Evolutionary conservation across 53 echinoderm and acorn worm genomes (phyloP).

Genomic region (Patiria pectinifera): DNA sequence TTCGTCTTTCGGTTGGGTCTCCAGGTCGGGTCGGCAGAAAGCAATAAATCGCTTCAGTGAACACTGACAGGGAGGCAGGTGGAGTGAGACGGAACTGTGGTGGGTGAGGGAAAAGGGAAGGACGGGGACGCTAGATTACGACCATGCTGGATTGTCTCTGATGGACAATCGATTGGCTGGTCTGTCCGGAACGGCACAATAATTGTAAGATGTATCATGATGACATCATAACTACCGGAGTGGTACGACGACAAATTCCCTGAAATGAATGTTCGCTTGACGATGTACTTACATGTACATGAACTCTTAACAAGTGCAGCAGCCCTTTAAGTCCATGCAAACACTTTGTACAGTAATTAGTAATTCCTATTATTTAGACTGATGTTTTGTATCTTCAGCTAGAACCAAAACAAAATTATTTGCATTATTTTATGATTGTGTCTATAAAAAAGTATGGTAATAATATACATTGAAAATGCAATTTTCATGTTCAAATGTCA

Average conservation of each 20-base stretch:
- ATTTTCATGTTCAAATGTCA: not conserved
- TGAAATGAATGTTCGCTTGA: not conserved
- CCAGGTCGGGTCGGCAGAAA: not conserved
- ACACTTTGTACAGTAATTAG: too few relatives aligned
- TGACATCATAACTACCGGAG: not conserved
- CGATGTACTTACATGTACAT: not conserved
- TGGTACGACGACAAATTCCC: not conserved
- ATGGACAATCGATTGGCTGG: too few relatives aligned
- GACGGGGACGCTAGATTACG: too few relatives aligned
- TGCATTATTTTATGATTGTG: too few relatives aligned
- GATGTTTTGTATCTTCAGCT: too few relatives aligned
- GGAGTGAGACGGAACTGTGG: not conserved
- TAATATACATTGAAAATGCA: too few relatives aligned
- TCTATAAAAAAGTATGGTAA: too few relatives aligned
- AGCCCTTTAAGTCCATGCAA: too few relatives aligned
- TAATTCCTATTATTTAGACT: too few relatives aligned
- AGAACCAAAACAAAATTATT: too few relatives aligned
- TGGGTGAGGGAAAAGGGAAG: not conserved
- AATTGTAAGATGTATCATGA: not conserved
- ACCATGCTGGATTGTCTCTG: not conserved
- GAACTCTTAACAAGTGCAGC: not conserved
- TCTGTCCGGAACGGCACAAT: not conserved
- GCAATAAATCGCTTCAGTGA: slow-evolving; percentile 18
- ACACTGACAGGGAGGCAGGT: slow-evolving; percentile 4
- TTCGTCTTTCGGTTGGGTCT: not conserved